Base-by-base conservation (phyloP, 2,888 invertebrate species). In the Thereva unica region DNA sequence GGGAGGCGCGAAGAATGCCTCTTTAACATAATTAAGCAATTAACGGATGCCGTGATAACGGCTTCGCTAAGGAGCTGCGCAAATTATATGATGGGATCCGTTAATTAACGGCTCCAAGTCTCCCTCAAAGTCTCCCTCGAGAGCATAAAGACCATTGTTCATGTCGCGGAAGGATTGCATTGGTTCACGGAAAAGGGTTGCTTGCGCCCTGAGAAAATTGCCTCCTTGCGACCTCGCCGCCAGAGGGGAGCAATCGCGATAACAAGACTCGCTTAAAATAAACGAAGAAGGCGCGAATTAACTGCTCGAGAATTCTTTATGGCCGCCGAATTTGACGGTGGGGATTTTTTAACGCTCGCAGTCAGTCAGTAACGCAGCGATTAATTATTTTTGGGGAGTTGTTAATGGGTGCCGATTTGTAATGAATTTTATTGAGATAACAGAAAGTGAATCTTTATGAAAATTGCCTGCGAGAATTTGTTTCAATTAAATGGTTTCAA, bases 21-120 rank as follows among this genome's bases (percentile, higher is more conserved):
- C 70, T 71, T 74, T 73, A 73, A 72, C 74, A 74, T 74, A 74
- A 74, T 74, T 74, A 74, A 73, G 71, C 73, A 74, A 74, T 74
- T 73, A 74, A 74, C 72, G 68, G 68, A 69, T 71, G 67, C 70
- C 70, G 70, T 69, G 71, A 73, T 73, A 74, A 73, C 71, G 68
- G 71, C 70, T 71, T 38, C 23, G 35, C 63, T 63, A 63, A 63
- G 41, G 63, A 63, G 63, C 52, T 50, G 52, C 52, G 63, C 63
- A 63, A 63, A 63, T 63, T 63, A 63, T 63, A 42, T 34, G 52
- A 63, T 63, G 52, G 61, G 40, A 41, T 50, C 38, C 63, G 8
- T 50, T 63, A 52, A 63, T 63, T 63, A 63, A 63, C 45, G 63
- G 50, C 52, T 34, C 52, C 50, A 49, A 63, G 35, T 34, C 49